Evolutionary conservation across 1,140 invertebrate species (phyloP).

Genomic region (Magallana ariakensis): DNA sequence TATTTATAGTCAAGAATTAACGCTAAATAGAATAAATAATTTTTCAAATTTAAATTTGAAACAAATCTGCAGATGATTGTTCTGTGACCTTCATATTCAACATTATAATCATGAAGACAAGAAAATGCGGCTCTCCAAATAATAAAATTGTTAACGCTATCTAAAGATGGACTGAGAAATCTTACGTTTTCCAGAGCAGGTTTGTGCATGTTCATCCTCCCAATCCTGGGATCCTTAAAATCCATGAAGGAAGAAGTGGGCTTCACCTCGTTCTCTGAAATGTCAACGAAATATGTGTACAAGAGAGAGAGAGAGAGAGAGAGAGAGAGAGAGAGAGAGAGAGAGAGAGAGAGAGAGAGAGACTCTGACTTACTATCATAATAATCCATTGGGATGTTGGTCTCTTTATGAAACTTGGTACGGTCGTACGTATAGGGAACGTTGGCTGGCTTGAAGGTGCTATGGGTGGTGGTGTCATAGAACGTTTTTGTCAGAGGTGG

Average conservation of each 20-base stretch:
- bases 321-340: too few relatives aligned
- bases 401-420: slow-evolving; percentile 64
- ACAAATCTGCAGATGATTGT: too few relatives aligned
- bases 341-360: neutral
- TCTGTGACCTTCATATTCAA: too few relatives aligned
- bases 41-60: too few relatives aligned
- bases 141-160: too few relatives aligned
- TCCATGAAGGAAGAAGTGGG: slow-evolving; percentile 64
- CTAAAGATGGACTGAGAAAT: neutral
- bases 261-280: slow-evolving; percentile 61
- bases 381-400: slow-evolving; percentile 71
- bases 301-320: neutral
- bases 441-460: slow-evolving; percentile 64
- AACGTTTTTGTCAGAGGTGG: slow-evolving; percentile 59
- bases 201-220: slow-evolving; percentile 65
- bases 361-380: slow-evolving; percentile 66
- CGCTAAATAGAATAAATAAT: too few relatives aligned
- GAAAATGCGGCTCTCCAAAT: too few relatives aligned
- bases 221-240: slow-evolving; percentile 66
- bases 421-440: slow-evolving; percentile 68
- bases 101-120: too few relatives aligned
- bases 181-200: slow-evolving; percentile 70
- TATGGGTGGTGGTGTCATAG: slow-evolving; percentile 70
- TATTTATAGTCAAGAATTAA: too few relatives aligned
- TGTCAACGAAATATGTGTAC: slow-evolving; percentile 19